Conservation (phyloP, 1,140 invertebrate species). For the Trichonephila clavipes region DNA sequence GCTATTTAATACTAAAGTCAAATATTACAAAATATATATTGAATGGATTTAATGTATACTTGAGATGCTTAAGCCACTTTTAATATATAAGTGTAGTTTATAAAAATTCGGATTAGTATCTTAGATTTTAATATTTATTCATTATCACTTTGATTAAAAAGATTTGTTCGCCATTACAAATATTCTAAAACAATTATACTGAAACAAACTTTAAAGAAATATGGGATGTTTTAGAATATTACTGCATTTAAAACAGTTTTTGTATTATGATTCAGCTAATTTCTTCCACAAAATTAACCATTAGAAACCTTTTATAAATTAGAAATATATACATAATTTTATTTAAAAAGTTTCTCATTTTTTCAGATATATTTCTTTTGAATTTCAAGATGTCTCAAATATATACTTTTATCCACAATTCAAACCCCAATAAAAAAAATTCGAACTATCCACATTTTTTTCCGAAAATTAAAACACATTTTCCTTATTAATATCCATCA, state of each 20-base stretch:
- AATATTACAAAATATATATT: conserved; percentile 13
- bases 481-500: no score
- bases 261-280: neutral
- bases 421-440: neutral
- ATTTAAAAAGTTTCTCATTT: neutral
- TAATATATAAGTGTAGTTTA: conserved; percentile 25
- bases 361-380: neutral
- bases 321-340: neutral
- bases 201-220: neutral
- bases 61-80: conserved; percentile 22
- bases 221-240: neutral
- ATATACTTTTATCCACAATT: neutral
- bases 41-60: conserved; percentile 3
- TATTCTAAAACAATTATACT: neutral
- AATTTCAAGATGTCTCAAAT: neutral
- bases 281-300: neutral
- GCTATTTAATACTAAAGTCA: conserved; percentile 8
- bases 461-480: no score
- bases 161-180: conserved; percentile 30
- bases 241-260: neutral
- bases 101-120: conserved; percentile 4
- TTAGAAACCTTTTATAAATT: neutral
- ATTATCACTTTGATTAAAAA: conserved; percentile 28
- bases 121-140: neutral
- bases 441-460: neutral